These are phyloP conservation scores for Platalea minor DNA, from an alignment of 2,797 vertebrate species.

Conservation along the genomic window DNA sequence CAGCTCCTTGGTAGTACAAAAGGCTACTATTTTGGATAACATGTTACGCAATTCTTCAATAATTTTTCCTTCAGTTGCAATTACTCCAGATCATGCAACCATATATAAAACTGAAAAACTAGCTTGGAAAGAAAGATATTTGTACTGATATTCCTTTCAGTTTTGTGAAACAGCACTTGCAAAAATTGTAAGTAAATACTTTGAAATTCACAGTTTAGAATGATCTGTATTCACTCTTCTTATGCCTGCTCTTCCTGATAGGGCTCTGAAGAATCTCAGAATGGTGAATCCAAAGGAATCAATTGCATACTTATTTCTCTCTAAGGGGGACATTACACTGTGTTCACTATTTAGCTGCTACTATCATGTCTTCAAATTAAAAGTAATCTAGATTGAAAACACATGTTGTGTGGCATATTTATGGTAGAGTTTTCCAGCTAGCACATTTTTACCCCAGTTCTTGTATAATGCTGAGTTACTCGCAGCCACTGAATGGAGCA, in stretches of 20 bases:
- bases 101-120: background rate
- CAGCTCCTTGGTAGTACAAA: background rate
- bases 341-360: background rate
- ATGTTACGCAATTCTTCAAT: background rate
- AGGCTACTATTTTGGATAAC: background rate
- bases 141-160: background rate
- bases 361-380: background rate
- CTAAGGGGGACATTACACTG: accelerated
- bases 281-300: background rate
- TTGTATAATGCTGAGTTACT: background rate
- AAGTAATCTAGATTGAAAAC: background rate
- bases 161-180: background rate
- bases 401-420: background rate
- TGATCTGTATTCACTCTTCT: background rate
- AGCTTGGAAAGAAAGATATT: background rate
- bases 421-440: background rate
- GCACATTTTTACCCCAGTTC: background rate
- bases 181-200: background rate
- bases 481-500: background rate
- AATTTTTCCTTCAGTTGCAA: background rate
- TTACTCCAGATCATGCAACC: background rate
- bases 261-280: background rate
- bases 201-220: background rate
- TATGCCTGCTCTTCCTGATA: background rate
- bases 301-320: background rate